Evolutionary conservation across 2,797 vertebrate species (phyloP).

Genomic region (Microctenopoma stevenorrisi): DNA sequence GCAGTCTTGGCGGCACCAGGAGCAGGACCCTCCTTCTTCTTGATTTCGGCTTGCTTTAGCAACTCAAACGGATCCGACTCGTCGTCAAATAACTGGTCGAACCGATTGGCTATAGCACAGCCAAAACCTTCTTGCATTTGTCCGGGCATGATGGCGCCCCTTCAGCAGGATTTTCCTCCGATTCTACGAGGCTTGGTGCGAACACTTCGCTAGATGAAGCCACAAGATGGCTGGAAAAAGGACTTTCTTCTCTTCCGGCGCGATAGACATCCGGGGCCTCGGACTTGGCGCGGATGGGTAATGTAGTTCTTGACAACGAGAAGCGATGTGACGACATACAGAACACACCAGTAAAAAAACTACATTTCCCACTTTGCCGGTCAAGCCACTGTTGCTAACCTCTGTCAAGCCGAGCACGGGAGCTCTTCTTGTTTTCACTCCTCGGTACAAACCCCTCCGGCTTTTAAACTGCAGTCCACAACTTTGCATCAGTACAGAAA

Average conservation of each 20-base stretch:
- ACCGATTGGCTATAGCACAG: conserved; percentile 97
- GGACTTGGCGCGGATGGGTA: conserved; percentile 79
- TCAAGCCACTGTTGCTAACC: background rate
- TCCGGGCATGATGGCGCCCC: conserved; percentile 99
- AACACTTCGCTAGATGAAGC: conserved; percentile 91
- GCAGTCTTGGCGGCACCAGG: conserved; percentile 89
- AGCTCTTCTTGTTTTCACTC: conserved; percentile 45
- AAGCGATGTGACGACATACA: accelerated
- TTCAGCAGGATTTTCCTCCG: conserved; percentile 96
- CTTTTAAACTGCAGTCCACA: no score
- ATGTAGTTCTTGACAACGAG: conserved; percentile 74
- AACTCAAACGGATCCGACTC: conserved; percentile 97
- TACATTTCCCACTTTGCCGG: conserved; percentile 61
- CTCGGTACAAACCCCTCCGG: background rate
- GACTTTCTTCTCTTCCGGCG: conserved; percentile 97
- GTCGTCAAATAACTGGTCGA: conserved; percentile 98
- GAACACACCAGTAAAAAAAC: conserved; percentile 11
- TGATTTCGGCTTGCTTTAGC: conserved; percentile 92
- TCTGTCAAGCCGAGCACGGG: conserved; percentile 45
- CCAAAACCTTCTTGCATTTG: conserved; percentile 99
- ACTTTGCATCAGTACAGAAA: background rate
- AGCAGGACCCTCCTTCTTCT: conserved; percentile 91
- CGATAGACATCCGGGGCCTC: conserved; percentile 91
- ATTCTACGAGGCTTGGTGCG: conserved; percentile 95
- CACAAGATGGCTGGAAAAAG: conserved; percentile 99